phyloP scores from a whole-genome alignment of 2,797 vertebrate genomes.

The Coreius guichenoti region DNA sequence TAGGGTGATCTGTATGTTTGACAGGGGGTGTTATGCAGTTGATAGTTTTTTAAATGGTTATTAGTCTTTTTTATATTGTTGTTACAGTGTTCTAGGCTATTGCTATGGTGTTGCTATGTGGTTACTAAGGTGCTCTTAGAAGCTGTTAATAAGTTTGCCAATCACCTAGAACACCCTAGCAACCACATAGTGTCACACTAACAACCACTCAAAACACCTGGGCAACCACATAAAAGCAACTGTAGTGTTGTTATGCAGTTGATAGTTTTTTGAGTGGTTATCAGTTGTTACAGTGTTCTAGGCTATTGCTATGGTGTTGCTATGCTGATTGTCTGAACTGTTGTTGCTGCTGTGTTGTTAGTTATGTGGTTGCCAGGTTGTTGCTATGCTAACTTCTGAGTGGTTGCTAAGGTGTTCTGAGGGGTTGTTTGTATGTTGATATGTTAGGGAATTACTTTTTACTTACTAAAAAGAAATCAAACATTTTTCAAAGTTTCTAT shows the following conservation, averaged over 20 bases:
- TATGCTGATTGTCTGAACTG: not conserved
- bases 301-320: not conserved
- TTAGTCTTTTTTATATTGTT: not conserved
- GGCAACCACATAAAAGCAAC: not conserved
- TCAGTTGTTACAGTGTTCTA: not conserved
- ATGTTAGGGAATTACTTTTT: not conserved
- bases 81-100: too few relatives aligned
- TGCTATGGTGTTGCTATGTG: too few relatives aligned
- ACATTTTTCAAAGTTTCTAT: not conserved
- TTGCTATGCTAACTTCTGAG: not conserved
- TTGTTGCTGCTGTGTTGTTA: not conserved
- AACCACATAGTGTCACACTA: too few relatives aligned
- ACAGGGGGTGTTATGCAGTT: too few relatives aligned
- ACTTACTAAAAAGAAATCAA: not conserved
- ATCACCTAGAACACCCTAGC: not conserved
- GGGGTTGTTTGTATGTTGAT: not conserved
- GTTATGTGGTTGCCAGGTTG: not conserved
- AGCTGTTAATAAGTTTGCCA: not conserved
- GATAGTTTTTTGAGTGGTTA: not conserved
- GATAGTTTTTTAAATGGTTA: too few relatives aligned
- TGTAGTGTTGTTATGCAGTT: not conserved
- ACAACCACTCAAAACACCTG: not conserved
- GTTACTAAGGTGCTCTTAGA: not conserved
- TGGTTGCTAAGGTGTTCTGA: not conserved
- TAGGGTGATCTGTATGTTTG: too few relatives aligned